Conservation (phyloP, 1,140 invertebrate genomes). For the Penaeus vannamei region DNA sequence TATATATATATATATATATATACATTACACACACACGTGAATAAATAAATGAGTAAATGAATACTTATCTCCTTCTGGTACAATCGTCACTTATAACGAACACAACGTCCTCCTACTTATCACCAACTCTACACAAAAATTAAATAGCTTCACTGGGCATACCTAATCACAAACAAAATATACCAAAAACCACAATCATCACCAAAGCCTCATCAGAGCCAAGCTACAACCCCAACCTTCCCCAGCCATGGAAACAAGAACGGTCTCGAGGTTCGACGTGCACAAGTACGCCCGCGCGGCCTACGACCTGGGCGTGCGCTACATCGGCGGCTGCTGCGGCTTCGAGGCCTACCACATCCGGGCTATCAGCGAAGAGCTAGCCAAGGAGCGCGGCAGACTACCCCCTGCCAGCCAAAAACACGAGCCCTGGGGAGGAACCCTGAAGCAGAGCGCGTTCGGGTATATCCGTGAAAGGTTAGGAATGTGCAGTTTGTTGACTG, state of each 20-base stretch:
- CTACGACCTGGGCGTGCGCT: slow-evolving; percentile 71
- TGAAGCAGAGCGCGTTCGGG: slow-evolving; percentile 72
- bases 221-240: too few species aligned
- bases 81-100: too few species aligned
- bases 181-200: too few species aligned
- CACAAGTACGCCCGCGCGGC: slow-evolving; percentile 71
- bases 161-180: too few species aligned
- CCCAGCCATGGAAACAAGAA: slow-evolving; percentile 71
- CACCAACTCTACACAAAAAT: too few species aligned
- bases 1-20: too few species aligned
- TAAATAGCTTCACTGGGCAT: too few species aligned
- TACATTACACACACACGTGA: too few species aligned
- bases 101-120: too few species aligned
- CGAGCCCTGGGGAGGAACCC: slow-evolving; percentile 70
- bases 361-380: slow-evolving; percentile 72
- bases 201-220: too few species aligned
- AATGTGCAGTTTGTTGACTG: background rate
- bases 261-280: slow-evolving; percentile 71
- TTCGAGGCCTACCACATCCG: slow-evolving; percentile 72
- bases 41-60: too few species aligned
- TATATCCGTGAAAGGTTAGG: slow-evolving; percentile 70
- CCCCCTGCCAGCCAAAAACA: slow-evolving; percentile 70
- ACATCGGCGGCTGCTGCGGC: slow-evolving; percentile 72
- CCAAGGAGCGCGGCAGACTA: slow-evolving; percentile 67
- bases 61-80: too few species aligned